These are phyloP conservation scores for Erpornis zantholeuca DNA, from an alignment of 2,113 vertebrate genomes.

Conservation along the genomic window DNA sequence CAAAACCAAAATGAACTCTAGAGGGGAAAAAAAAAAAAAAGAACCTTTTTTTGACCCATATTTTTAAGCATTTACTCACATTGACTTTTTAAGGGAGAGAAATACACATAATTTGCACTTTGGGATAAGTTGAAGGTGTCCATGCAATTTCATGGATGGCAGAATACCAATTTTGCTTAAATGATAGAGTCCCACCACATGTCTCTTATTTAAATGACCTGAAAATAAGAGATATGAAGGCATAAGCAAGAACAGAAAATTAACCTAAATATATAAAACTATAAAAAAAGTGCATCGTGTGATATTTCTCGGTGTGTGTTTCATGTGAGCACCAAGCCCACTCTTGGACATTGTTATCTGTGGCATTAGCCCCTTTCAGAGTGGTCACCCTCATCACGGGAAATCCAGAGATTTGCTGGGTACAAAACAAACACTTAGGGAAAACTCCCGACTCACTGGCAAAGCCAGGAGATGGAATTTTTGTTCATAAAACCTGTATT, in stretches of 20 bases:
- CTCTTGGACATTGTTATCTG: neutral
- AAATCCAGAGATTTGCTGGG: neutral
- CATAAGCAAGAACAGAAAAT: conserved; percentile 54
- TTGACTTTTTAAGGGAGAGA: conserved; percentile 49
- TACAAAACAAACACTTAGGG: neutral
- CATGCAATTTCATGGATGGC: conserved; percentile 72
- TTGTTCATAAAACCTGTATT: neutral
- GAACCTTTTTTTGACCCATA: conserved; percentile 7
- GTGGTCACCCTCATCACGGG: neutral
- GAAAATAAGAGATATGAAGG: conserved; percentile 61
- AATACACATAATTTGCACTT: conserved; percentile 64
- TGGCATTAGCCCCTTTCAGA: neutral
- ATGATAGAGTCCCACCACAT: conserved; percentile 63
- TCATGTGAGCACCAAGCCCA: neutral
- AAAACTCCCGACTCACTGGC: neutral
- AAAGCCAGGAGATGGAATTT: neutral
- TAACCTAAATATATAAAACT: conserved; percentile 44
- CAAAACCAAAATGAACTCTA: neutral
- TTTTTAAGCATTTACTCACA: conserved; percentile 50
- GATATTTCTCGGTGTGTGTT: conserved; percentile 27
- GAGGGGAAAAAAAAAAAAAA: neutral
- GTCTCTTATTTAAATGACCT: conserved; percentile 70
- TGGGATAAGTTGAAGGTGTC: conserved; percentile 64
- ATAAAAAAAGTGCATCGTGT: neutral
- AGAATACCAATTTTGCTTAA: conserved; percentile 72